Evolutionary conservation across 2,797 vertebrate species (phyloP), one percentile per base, ranked within the genome.

Genomic region (Denticeps clupeoides): DNA sequence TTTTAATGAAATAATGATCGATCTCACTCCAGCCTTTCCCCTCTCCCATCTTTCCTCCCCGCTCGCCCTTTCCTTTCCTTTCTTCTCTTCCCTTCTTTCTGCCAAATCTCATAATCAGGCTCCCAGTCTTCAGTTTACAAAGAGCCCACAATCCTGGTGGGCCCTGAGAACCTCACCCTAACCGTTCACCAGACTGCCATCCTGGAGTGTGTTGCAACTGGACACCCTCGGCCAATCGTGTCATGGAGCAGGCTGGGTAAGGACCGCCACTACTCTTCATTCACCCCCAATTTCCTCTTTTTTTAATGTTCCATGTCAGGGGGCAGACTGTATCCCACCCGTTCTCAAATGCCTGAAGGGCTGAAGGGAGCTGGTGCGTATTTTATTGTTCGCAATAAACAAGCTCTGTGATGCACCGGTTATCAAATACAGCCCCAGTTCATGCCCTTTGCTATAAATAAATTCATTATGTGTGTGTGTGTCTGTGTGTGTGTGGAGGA

Each of bases 201-300:
- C 68, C 82, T 99, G 70, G 95, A 99, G 69, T 99, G 95, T 49
- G 86, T 99, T 40, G 95, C 95, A 22, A 99, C 95, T 0, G 95
- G 95, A 63, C 96, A 93, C 65, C 95, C 95, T 9, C 84, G 87
- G 5, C 95, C 95, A 58, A 98, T 99, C 19, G 95, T 99, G 56
- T 99, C 95, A 54, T 99, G 95, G 95, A 99, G 95, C 77, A 88
- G 95, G 65, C 81, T 99, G 19, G 95, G 95, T 99, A 82, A 89
- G 90, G 65, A 29, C 53, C 8, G 12, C 27, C 25, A 11, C 3
- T 47, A 18, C 26, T 27, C 7, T 7, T 19, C 3, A 28, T 8
- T 41, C 24, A 21, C 56, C 40, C 25, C 1, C 27, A n/a, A n/a
- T n/a, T n/a, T n/a, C n/a, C n/a, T n/a, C n/a, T n/a, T n/a, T n/a